Base-by-base conservation (phyloP, 2,888 invertebrate species). In the Dione juno region DNA sequence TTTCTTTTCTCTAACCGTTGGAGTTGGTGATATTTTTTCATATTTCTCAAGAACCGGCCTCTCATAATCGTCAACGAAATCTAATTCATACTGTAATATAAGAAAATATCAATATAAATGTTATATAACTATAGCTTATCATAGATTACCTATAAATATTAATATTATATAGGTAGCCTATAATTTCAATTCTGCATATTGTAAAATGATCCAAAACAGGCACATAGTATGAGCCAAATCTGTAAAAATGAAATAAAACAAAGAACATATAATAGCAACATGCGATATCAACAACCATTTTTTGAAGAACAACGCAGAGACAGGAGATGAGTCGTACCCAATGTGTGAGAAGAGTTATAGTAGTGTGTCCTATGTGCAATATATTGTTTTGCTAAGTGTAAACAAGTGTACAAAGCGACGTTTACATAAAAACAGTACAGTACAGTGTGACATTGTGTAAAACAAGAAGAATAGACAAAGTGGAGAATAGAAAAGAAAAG, bases 11-110 rank as follows among this genome's bases (percentile, higher is more conserved):
- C 84, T 81, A 2, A 85, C 81, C 53, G 84, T 85, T n/a, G 93
- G 90, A 71, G 93, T 93, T 7, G 93, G 93, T 28, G 91, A 79
- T n/a, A 93, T 81, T 80, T 95, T 95, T 84, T 96, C 95, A 80
- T 95, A 96, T 86, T 95, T 95, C 79, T 96, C 96, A 74, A 96
- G 92, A 40, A 95, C 95, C 5, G 96, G 95, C 74, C 96, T 94
- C 78, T 97, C 96, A 81, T 97, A 97, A 87, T 97, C 97, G 67
- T 95, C 95, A 50, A 92, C 91, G 81, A 93, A 93, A 84, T 93
- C 93, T 76, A 92, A 81, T 83, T 92, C 90, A 74, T 85, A 79
- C 90, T 93, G 87, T 66, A 88, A 87, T 16, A 3, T 57, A 50
- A n/a, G 21, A 8, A 10, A 37, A 63, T 8, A 69, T 69, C 71